phyloP scores from a whole-genome alignment of 2,888 invertebrate species.

The Flexamia atlantica region DNA sequence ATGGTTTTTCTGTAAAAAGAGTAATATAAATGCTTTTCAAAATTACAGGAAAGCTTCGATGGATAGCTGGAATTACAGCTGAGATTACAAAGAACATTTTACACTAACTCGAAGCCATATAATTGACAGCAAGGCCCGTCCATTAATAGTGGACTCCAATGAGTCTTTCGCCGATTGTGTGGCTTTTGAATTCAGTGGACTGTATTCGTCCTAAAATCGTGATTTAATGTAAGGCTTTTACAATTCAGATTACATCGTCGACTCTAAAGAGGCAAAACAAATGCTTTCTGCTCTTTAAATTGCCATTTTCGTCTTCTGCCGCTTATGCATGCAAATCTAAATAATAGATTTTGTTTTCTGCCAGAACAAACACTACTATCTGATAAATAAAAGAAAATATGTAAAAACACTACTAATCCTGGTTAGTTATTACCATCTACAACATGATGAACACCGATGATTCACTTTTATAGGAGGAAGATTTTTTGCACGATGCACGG shows the following conservation, averaged over 20 bases:
- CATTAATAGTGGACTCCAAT: not conserved
- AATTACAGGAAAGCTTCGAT: not conserved
- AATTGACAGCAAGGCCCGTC: not conserved
- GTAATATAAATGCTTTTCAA: not conserved
- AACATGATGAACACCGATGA: too few species aligned
- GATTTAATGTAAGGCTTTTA: slow-evolving; percentile 1
- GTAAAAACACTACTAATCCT: too few species aligned
- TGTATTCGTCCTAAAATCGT: not conserved
- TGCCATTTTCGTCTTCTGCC: not conserved
- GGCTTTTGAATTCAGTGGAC: slow-evolving; percentile 1
- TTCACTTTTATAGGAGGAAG: too few species aligned
- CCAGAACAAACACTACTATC: too few species aligned
- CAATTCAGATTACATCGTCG: not conserved
- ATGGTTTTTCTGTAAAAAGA: too few species aligned
- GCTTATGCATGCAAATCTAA: too few species aligned
- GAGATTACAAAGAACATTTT: not conserved
- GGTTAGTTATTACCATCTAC: too few species aligned
- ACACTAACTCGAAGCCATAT: not conserved
- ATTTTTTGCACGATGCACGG: too few species aligned
- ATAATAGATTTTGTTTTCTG: too few species aligned
- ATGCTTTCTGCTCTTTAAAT: not conserved
- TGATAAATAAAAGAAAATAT: too few species aligned
- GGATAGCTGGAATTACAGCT: not conserved
- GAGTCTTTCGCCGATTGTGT: slow-evolving; percentile 1
- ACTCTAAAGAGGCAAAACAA: not conserved